Evolutionary conservation across 2,113 vertebrate genomes (phyloP).

Genomic region (Chrysemys picta): DNA sequence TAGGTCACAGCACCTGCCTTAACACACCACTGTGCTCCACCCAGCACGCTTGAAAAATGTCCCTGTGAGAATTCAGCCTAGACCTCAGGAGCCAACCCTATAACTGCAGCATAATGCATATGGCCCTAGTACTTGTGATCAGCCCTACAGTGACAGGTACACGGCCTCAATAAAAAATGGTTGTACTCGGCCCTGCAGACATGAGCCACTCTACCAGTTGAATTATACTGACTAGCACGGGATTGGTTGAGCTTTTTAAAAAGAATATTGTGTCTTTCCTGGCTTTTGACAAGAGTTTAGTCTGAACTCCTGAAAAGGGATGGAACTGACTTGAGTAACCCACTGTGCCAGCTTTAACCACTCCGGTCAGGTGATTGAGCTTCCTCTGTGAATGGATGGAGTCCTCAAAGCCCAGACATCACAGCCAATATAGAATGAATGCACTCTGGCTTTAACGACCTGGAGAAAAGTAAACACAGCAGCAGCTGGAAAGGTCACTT

Average conservation of each 20-base stretch:
- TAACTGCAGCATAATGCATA: not conserved
- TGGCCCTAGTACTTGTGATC: not conserved
- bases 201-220: rapidly evolving
- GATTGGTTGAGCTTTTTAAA: not conserved
- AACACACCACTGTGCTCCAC: not conserved
- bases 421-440: slow-evolving; percentile 6
- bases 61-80: not conserved
- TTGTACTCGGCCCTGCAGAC: not conserved
- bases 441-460: not conserved
- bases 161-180: not conserved
- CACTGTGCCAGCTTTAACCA: not conserved
- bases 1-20: not conserved
- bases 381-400: not conserved
- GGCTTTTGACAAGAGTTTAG: not conserved
- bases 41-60: not conserved
- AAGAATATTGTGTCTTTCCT: not conserved
- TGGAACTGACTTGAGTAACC: not conserved
- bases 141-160: rapidly evolving
- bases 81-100: not conserved
- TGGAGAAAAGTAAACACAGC: not conserved
- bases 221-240: not conserved
- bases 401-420: not conserved
- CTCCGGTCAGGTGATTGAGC: not conserved
- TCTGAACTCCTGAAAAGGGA: not conserved
- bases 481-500: not conserved